Evolutionary conservation across 2,888 invertebrate genomes (phyloP).

Genomic region (Hemithea aestivaria): DNA sequence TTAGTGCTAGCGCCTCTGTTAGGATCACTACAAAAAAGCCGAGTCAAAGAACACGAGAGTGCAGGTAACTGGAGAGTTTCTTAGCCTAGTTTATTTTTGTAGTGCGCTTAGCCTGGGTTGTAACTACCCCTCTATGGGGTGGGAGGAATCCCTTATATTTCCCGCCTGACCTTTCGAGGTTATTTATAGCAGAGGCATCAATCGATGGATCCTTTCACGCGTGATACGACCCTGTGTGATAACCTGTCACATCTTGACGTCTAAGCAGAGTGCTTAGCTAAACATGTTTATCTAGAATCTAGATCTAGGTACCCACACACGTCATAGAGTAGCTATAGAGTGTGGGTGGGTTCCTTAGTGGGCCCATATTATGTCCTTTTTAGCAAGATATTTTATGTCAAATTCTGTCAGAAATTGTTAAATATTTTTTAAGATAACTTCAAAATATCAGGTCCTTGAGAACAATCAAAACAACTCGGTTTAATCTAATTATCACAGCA

Average conservation of each 20-base stretch:
- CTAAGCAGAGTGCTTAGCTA: no score
- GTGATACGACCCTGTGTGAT: conserved; percentile 22
- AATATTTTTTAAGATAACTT: no score
- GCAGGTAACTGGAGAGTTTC: conserved; percentile 44
- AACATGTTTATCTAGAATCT: no score
- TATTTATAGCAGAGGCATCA: conserved; percentile 63
- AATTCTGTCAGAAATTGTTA: no score
- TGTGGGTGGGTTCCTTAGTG: no score
- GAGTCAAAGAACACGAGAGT: conserved; percentile 36
- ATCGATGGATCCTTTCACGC: conserved; percentile 47
- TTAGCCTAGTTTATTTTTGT: conserved; percentile 11
- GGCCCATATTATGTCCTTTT: no score
- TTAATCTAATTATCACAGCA: no score
- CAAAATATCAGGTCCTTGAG: no score
- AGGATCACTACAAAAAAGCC: conserved; percentile 62
- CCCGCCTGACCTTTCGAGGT: conserved; percentile 68
- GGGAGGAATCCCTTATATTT: conserved; percentile 40
- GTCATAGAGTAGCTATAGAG: no score
- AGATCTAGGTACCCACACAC: no score
- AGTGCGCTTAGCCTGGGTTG: conserved; percentile 20
- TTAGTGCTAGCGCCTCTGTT: conserved; percentile 69
- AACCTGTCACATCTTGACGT: conserved; percentile 16
- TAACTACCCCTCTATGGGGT: conserved; percentile 19
- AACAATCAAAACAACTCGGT: no score
- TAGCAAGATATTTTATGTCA: no score